phyloP scores from a whole-genome alignment of 2,888 invertebrate species.

The Pegoplata infirma region DNA sequence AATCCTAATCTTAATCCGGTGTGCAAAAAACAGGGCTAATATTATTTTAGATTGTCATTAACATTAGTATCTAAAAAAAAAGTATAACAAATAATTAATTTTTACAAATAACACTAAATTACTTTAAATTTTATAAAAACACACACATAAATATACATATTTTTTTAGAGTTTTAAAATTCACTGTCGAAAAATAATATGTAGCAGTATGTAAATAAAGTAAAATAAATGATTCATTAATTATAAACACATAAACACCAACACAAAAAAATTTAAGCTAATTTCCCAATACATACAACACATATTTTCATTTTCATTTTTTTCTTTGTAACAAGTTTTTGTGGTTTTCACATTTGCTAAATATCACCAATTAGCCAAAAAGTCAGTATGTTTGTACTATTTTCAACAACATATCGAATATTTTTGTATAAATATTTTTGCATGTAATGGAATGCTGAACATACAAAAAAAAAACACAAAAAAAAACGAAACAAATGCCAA shows the following conservation, averaged over 20 bases:
- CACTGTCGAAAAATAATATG: no score
- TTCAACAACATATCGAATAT: slow-evolving; percentile 34
- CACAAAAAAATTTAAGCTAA: neutral
- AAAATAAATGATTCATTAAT: slow-evolving; percentile 56
- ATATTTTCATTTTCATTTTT: slow-evolving; percentile 5
- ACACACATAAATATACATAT: neutral
- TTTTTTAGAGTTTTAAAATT: no score
- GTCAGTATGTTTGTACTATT: no score
- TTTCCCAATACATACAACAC: slow-evolving; percentile 14
- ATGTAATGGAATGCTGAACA: slow-evolving; percentile 2
- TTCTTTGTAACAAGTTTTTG: slow-evolving; percentile 62
- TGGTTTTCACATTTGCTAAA: slow-evolving; percentile 66
- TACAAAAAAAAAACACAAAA: slow-evolving; percentile 5
- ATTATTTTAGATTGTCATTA: neutral
- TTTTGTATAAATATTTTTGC: slow-evolving; percentile 3
- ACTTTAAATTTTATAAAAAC: no score
- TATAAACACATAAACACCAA: slow-evolving; percentile 21
- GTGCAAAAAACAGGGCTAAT: no score
- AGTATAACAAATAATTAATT: neutral
- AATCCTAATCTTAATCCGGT: no score
- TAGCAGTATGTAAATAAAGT: neutral
- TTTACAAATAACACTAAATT: neutral
- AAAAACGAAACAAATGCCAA: neutral
- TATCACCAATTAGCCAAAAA: slow-evolving; percentile 66
- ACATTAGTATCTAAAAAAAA: neutral